Evolutionary conservation across 2,797 vertebrate genomes (phyloP).

Genomic region (Cossypha caffra): DNA sequence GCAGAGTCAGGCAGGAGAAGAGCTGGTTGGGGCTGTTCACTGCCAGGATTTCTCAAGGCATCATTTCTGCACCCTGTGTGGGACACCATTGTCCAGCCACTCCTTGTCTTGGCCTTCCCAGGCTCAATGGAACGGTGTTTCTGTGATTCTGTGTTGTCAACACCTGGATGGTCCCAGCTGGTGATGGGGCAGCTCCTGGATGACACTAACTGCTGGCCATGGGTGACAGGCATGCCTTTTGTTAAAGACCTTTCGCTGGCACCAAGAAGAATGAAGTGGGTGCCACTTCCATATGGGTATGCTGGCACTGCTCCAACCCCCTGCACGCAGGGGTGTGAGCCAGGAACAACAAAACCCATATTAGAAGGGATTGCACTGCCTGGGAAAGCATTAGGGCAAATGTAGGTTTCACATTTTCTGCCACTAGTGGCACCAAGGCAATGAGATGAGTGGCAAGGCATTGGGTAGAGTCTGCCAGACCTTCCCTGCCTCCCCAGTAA

Average conservation of each 20-base stretch:
- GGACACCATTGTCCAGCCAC: fast-evolving
- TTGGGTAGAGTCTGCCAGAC: background rate
- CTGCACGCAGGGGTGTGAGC: background rate
- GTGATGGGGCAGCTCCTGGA: background rate
- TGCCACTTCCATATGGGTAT: background rate
- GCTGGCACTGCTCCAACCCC: background rate
- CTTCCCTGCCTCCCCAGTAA: background rate
- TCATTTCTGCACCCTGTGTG: fast-evolving
- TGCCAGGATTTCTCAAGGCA: background rate
- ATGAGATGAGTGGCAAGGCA: fast-evolving
- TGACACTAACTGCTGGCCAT: background rate
- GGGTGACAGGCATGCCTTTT: background rate
- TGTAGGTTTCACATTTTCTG: background rate
- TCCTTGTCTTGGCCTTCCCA: background rate
- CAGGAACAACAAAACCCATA: background rate
- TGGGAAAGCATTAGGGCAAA: background rate
- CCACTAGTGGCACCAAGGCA: background rate
- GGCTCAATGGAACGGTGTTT: background rate
- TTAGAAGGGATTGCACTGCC: background rate
- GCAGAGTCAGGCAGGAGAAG: background rate
- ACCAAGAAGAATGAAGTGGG: background rate
- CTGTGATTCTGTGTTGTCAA: background rate
- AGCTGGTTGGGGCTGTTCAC: background rate
- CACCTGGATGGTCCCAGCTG: background rate
- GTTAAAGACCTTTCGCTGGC: background rate